These are phyloP conservation scores for Phenacoccus solenopsis DNA, from an alignment of 1,140 invertebrate genomes.

Conservation along the genomic window DNA sequence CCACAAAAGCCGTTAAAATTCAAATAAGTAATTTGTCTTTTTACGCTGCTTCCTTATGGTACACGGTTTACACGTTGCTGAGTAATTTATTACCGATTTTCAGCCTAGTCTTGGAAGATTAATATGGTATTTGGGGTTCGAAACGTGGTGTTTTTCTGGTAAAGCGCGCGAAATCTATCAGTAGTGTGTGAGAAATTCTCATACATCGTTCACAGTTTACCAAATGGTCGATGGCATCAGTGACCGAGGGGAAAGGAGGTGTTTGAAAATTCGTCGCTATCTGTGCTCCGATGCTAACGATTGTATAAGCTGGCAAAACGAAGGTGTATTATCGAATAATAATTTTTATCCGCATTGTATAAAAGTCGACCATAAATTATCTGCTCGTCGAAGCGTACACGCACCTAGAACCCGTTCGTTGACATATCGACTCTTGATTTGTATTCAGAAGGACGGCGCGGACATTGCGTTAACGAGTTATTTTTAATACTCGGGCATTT, in stretches of 20 bases:
- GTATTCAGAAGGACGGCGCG: neutral
- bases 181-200: too few species aligned
- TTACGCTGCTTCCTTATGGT: neutral
- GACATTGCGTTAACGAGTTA: too few species aligned
- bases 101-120: neutral
- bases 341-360: too few species aligned
- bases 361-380: too few species aligned
- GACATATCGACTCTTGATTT: neutral
- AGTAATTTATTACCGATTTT: constrained; percentile 3
- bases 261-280: too few species aligned
- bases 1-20: neutral
- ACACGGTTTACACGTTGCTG: neutral
- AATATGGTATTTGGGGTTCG: neutral
- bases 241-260: too few species aligned
- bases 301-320: too few species aligned
- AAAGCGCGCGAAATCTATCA: neutral
- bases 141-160: neutral
- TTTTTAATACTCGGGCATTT: neutral
- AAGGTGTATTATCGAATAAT: too few species aligned
- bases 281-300: too few species aligned
- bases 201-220: too few species aligned
- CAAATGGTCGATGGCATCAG: too few species aligned
- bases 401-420: neutral
- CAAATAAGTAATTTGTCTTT: neutral
- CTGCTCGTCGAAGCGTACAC: neutral